Percentiles rank a stretch among this genome's conserved stretches.
Conservation (phyloP, 2,888 invertebrate species). For the Pheosia gnoma region DNA sequence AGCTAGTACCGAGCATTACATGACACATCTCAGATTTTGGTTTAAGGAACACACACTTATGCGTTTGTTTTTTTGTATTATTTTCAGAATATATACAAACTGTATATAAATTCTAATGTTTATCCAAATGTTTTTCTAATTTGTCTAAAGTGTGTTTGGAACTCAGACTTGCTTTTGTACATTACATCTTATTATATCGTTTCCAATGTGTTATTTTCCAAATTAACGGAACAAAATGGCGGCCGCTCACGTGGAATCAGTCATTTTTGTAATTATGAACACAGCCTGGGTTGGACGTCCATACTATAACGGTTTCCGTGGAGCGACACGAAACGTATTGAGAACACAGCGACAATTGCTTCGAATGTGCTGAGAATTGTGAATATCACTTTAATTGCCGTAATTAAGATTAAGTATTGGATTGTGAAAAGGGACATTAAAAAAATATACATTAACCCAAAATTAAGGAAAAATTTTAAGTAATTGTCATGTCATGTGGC, state of each 20-base stretch:
- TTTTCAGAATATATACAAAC: too few species aligned
- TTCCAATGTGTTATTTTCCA: constrained; percentile 31
- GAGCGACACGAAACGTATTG: constrained; percentile 3
- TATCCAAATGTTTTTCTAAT: neutral
- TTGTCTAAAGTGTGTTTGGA: neutral
- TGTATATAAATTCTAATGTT: too few species aligned
- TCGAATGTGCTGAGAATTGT: neutral
- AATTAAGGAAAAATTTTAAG: too few species aligned
- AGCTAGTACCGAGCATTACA: too few species aligned
- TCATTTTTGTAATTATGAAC: constrained; percentile 38
- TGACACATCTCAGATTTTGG: too few species aligned
- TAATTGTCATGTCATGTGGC: too few species aligned
- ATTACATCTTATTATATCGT: constrained; percentile 2
- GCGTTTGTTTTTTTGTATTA: too few species aligned
- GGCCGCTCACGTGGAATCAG: constrained; percentile 37
- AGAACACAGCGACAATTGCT: constrained; percentile 4
- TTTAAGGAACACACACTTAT: too few species aligned
- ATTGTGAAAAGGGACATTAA: too few species aligned
- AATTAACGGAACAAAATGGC: constrained; percentile 30
- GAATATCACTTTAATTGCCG: neutral
- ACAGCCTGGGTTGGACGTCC: constrained; percentile 22
- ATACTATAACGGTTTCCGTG: constrained; percentile 27
- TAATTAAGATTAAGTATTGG: neutral
- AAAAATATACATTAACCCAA: too few species aligned
- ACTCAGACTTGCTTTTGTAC: neutral